Conservation (phyloP, 30 jellyfish, hydroid and myxozoan species). For the Thelohanellus kitauei region DNA sequence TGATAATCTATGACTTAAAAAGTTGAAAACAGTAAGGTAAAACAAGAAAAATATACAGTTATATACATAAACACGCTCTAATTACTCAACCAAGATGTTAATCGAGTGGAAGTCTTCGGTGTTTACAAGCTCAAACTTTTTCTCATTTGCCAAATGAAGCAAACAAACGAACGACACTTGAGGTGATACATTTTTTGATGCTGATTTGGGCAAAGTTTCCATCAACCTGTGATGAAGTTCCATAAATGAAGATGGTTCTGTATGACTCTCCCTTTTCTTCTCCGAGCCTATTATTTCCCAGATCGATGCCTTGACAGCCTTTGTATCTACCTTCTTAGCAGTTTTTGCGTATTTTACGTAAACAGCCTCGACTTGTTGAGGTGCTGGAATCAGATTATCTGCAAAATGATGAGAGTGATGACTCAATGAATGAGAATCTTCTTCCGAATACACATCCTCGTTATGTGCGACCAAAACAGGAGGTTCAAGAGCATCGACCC, state of each 20-base stretch:
- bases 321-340: slow-evolving; percentile 45
- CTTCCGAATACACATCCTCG: no score
- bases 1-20: no score
- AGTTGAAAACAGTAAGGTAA: no score
- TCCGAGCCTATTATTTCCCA: slow-evolving; percentile 22
- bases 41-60: no score
- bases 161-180: slow-evolving; percentile 77
- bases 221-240: background rate
- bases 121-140: slow-evolving; percentile 10
- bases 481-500: no score
- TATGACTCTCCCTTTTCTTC: slow-evolving; percentile 10
- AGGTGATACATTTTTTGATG: slow-evolving; percentile 30
- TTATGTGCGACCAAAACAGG: no score
- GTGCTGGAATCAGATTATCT: no score
- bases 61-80: no score
- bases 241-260: background rate
- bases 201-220: slow-evolving; percentile 10
- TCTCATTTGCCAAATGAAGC: slow-evolving; percentile 68
- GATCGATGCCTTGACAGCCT: slow-evolving; percentile 18
- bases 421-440: no score
- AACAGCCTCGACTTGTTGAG: slow-evolving; percentile 21
- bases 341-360: slow-evolving; percentile 41
- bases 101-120: no score
- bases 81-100: no score
- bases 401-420: no score